Base-by-base conservation (phyloP, 2,888 invertebrate species). In the Noctua janthina region DNA sequence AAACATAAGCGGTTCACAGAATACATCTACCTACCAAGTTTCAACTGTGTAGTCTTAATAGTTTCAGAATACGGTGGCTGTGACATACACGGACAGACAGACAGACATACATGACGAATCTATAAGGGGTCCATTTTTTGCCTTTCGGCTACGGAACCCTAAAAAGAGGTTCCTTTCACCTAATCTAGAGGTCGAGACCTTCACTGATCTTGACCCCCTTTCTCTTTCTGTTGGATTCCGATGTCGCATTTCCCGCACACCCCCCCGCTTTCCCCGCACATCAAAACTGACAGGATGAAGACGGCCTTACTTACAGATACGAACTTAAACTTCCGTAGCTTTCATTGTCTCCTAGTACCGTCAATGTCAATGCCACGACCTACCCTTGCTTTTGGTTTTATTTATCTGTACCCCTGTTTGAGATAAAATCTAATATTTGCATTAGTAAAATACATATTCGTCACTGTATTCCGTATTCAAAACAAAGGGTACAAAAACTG, bases 401-500 rank as follows among this genome's bases (percentile, higher is more conserved):
- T 64, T 23, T 20, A 56, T 64, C 29, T 70, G 29, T 5, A n/a
- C 0, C 54, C 11, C 23, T 17, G 39, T 66, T 59, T 17, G n/a
- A 76, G 56, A 70, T 20, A 46, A 69, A 81, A 75, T 51, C 59
- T 39, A 76, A 82, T 54, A 76, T 72, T 72, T 56, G 17, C 59
- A 56, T 46, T 23, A 82, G 29, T 67, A 66, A 70, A 71, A 71
- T 67, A 74, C 66, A 67, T 46, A 62, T 67, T 84, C 62, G 49
- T 23, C 59, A 35, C 39, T 17, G 59, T 56, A 67, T 68, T 72
- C 39, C 68, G 46, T 49, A 67, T 73, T 80, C 75, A 78, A 82
- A 73, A 76, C 71, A 80, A 80, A 76, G 56, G 49, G 51, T 68
- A 75, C 74, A 78, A 74, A 84, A 82, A 74, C 66, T 87, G 83